phyloP scores from a whole-genome alignment of 2,888 invertebrate species.

The Lacanobia wlatinum region DNA sequence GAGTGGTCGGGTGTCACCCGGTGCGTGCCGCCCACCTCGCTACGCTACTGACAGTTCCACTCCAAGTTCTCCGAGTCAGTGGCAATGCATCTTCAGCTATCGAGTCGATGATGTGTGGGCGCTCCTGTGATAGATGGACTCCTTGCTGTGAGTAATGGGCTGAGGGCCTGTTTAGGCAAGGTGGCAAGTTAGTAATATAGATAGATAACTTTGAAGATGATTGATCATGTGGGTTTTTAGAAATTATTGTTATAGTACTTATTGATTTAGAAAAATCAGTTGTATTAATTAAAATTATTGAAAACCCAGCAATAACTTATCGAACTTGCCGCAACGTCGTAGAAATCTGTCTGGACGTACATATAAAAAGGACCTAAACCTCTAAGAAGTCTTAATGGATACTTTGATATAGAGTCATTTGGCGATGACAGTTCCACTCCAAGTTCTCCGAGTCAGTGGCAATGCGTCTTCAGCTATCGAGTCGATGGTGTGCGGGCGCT shows the following conservation, averaged over 20 bases:
- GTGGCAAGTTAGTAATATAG: conserved; percentile 15
- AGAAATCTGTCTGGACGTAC: conserved; percentile 9
- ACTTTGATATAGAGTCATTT: conserved; percentile 51
- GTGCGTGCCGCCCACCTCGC: too few species aligned
- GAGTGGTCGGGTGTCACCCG: too few species aligned
- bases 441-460: conserved; percentile 28
- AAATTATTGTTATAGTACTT: not conserved
- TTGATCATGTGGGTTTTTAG: conserved; percentile 24
- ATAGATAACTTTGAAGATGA: conserved; percentile 36
- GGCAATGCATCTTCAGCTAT: conserved; percentile 54
- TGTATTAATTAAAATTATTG: too few species aligned
- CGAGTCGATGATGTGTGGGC: conserved; percentile 54
- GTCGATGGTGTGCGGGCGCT: conserved; percentile 53
- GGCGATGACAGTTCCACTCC: conserved; percentile 48
- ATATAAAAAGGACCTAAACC: conserved; percentile 21
- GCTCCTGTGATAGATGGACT: conserved; percentile 50
- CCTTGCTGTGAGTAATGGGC: conserved; percentile 52
- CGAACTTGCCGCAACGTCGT: not conserved
- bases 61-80: conserved; percentile 28
- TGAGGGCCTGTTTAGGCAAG: conserved; percentile 22
- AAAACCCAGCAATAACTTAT: too few species aligned
- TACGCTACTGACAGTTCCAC: too few species aligned
- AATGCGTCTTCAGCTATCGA: conserved; percentile 54
- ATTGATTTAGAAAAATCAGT: too few species aligned
- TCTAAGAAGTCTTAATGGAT: conserved; percentile 34